Evolutionary conservation across 2,888 invertebrate species (phyloP).

Genomic region (Acheta domesticus): DNA sequence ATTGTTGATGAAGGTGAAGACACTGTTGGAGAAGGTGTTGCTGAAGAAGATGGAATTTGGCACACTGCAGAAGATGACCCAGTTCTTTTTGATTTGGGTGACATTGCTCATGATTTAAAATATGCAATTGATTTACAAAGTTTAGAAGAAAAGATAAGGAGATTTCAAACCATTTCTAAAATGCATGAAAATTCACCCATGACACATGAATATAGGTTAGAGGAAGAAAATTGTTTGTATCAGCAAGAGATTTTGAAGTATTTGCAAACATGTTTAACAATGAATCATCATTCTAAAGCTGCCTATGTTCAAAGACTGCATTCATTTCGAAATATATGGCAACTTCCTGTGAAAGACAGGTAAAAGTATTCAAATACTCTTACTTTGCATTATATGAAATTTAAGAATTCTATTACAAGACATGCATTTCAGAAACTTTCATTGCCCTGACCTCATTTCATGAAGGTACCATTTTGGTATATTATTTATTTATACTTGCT

Average conservation of each 20-base stretch:
- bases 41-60: no score
- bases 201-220: no score
- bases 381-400: background rate
- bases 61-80: no score
- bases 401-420: no score
- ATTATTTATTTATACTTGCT: no score
- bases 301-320: background rate
- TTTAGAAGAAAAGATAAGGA: background rate
- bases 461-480: no score
- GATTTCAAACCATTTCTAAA: background rate
- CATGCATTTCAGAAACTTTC: no score
- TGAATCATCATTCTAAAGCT: background rate
- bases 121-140: background rate
- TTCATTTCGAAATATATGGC: background rate
- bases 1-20: no score
- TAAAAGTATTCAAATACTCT: background rate
- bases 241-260: background rate
- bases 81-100: background rate
- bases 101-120: background rate
- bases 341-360: background rate
- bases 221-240: background rate
- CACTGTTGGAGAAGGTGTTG: no score
- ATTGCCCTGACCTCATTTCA: no score
- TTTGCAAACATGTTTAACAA: background rate
- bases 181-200: background rate